A percentile compares a stretch with the other conserved stretches of the same genome.
These are phyloP conservation scores for Sitobion miscanthi DNA, from an alignment of 1,140 invertebrate genomes.

Conservation along the genomic window DNA sequence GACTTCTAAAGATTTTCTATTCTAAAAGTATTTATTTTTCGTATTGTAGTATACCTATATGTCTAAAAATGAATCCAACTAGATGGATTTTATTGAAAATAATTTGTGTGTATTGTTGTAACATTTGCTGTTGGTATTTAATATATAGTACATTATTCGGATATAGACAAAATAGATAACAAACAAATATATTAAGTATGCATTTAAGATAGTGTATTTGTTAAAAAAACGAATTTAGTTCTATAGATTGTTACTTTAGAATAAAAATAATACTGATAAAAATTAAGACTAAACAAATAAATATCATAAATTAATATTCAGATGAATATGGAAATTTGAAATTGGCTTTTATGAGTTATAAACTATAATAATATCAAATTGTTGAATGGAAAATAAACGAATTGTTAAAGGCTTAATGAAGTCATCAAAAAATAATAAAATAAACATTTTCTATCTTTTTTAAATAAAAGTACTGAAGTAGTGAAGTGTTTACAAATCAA, in stretches of 20 bases:
- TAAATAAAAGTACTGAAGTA: background rate
- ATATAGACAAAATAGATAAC: background rate
- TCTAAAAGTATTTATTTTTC: conserved; percentile 1
- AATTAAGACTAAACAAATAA: background rate
- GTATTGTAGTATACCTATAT: background rate
- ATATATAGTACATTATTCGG: background rate
- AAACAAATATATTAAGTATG: background rate
- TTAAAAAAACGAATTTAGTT: background rate
- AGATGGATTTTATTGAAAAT: background rate
- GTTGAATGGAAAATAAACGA: background rate
- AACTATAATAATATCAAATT: background rate
- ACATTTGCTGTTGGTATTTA: background rate
- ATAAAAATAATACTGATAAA: background rate
- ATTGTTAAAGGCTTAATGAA: background rate
- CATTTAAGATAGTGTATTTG: background rate
- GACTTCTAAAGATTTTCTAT: background rate
- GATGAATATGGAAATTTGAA: background rate
- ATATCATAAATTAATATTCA: background rate
- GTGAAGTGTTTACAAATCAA: background rate
- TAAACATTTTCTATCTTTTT: background rate
- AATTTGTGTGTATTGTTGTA: background rate
- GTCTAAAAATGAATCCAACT: background rate
- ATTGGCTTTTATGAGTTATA: background rate
- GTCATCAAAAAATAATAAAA: background rate
- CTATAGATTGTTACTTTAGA: background rate